Evolutionary conservation across 2,113 vertebrate genomes (phyloP), one percentile per base, ranked within the genome.

Genomic region (Percopsis transmontana): DNA sequence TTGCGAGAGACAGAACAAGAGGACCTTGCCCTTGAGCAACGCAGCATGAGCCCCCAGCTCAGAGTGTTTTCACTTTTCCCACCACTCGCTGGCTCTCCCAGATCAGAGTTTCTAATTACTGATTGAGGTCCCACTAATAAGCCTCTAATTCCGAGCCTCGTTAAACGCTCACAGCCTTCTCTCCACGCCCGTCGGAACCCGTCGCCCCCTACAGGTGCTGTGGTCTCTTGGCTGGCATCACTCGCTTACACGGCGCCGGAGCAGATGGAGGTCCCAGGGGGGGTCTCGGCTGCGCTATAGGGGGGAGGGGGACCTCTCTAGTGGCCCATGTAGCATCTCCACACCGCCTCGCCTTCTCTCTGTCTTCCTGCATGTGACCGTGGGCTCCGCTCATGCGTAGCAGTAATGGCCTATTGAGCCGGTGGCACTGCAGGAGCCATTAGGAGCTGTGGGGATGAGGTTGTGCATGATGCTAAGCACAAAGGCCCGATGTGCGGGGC

Each of bases 111-210:
- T 72, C 70, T 87, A 87, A 90, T 87, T 83, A 88, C 71, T 76
- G 82, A 80, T 82, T 72, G 72, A 79, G 82, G 70, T 82, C 85
- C 80, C 62, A 72, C 83, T 90, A 87, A 90, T 81, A 85, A 90
- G 85, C 65, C 75, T 66, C 76, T 85, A 76, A 77, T 83, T 86
- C 85, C 72, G 80, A 63, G 64, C 72, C 88, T 87, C 79, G 85
- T 90, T 88, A 88, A 73, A 58, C 70, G 68, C 77, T 87, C 72
- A 27, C 83, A 52, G 77, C 76, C 79, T 76, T 24, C 79, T 55
- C 42, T n/a, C n/a, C 44, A 38, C 70, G 67, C 45, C 76, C 73
- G 60, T 72, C n/a, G n/a, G n/a, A n/a, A n/a, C n/a, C n/a, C n/a
- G n/a, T n/a, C n/a, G n/a, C n/a, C n/a, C n/a, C n/a, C n/a, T n/a